A percentile compares a stretch with the other conserved stretches of the same genome.
phyloP scores from a whole-genome alignment of 2,888 invertebrate species.

The Drepanosiphum platanoidis region DNA sequence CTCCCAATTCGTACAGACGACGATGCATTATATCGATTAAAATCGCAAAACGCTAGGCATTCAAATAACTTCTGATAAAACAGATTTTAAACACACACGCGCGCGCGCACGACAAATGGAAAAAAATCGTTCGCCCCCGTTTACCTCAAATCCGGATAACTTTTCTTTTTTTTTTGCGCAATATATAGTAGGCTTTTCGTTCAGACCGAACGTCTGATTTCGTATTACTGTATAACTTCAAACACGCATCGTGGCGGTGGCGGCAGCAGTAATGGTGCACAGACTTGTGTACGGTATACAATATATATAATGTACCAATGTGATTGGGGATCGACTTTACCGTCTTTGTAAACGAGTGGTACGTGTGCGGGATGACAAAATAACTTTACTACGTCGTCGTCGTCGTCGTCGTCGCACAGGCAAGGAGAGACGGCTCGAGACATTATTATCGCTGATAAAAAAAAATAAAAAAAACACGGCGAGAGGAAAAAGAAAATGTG shows the following conservation, averaged over 20 bases:
- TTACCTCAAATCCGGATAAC: not conserved
- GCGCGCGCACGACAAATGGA: not conserved
- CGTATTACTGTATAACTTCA: not conserved
- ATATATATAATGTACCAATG: constrained; percentile 3
- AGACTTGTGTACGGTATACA: not conserved
- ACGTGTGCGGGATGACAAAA: constrained; percentile 57
- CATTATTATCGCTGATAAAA: constrained; percentile 29
- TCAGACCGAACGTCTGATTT: constrained; percentile 6
- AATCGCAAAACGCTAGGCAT: not conserved
- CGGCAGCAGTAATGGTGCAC: not conserved
- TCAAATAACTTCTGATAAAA: not conserved
- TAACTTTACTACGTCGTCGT: constrained; percentile 7
- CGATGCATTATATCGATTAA: not conserved
- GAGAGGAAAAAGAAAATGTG: constrained; percentile 10
- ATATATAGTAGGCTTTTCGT: not conserved
- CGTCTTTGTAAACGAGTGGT: constrained; percentile 44
- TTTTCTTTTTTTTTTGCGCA: not conserved
- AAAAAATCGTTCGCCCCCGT: not conserved
- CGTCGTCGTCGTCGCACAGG: not conserved
- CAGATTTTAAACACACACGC: not conserved
- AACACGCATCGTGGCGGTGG: not conserved
- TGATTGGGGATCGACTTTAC: constrained; percentile 45
- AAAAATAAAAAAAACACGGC: not conserved
- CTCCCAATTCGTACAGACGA: not conserved
- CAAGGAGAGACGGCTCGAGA: not conserved